Evolutionary conservation across 2,888 invertebrate genomes (phyloP), one percentile per base, ranked within the genome.

Genomic region (Polydrusus cervinus): DNA sequence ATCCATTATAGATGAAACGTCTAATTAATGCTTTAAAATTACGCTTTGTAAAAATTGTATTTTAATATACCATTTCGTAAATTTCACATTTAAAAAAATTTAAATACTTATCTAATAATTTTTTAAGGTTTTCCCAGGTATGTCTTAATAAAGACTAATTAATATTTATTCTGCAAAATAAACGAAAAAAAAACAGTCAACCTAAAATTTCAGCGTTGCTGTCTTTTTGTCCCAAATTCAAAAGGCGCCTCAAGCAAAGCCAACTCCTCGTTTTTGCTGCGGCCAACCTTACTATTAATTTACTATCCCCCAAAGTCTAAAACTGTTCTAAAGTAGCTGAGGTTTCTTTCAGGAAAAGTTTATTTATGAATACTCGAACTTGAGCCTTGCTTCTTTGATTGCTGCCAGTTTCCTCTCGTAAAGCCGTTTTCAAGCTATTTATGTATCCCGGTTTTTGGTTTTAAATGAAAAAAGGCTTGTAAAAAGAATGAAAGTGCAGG

Each of bases 341-440:
- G 55, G 64, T 45, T 71, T 40, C 71, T 71, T 71, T 71, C 55
- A 53, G 30, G 61, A 67, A 34, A 20, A 73, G 67, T 67, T 73
- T 71, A 71, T 71, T 73, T 73, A 73, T 61, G 73, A 73, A 67
- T 73, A 60, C 66, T 40, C 62, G 57, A 55, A 51, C 40, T 55
- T 34, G 43, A 66, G 55, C 25, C 6, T 13, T 30, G 65, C 49
- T 20, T 51, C 71, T 71, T 64, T 71, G 71, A 64, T 71, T 71
- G 30, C 53, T 53, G 57, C 25, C 57, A 30, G 68, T 57, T 68
- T 68, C 57, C 61, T 71, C 51, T 71, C 47, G 40, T 16, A 40
- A 64, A 62, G 40, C 49, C 47, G 18, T 34, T 61, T 53, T 71
- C 43, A 11, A 64, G 64, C 64, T 71, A 71, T 71, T 71, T 64